Conservation (phyloP, 2,113 vertebrate genomes). For the Epinephelus fuscoguttatus region DNA sequence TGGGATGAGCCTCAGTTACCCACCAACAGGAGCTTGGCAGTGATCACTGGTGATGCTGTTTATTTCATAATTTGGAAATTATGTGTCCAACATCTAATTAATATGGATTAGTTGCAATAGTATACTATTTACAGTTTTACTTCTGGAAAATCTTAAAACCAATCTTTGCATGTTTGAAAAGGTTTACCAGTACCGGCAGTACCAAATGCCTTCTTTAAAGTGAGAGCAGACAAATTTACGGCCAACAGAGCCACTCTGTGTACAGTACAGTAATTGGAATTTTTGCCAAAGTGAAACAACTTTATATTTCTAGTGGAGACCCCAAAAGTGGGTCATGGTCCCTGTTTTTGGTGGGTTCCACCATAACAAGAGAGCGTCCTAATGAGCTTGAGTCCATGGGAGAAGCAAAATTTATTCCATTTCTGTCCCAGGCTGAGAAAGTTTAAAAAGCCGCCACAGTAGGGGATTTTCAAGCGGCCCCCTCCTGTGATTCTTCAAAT, state of each 20-base stretch:
- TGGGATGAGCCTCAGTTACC: background rate
- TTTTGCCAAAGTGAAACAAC: slow-evolving; percentile 32
- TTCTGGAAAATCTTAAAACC: background rate
- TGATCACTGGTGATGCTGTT: background rate
- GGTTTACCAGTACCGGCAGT: background rate
- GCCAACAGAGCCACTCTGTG: background rate
- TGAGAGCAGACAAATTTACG: background rate
- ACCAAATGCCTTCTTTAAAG: background rate
- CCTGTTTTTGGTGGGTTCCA: slow-evolving; percentile 58
- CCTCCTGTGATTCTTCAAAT: slow-evolving; percentile 79
- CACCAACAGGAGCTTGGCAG: background rate
- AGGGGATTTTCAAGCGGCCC: slow-evolving; percentile 73
- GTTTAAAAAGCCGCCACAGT: slow-evolving; percentile 76
- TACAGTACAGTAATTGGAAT: slow-evolving; percentile 9
- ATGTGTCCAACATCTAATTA: background rate
- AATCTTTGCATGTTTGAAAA: background rate
- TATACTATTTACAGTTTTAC: background rate
- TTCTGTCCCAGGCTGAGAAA: slow-evolving; percentile 69
- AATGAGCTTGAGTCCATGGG: slow-evolving; percentile 68
- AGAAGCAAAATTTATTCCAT: slow-evolving; percentile 74
- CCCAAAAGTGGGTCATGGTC: slow-evolving; percentile 70
- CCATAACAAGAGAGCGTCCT: slow-evolving; percentile 65
- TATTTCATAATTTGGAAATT: background rate
- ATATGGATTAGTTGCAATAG: background rate
- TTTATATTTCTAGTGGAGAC: slow-evolving; percentile 29